Base-by-base conservation (phyloP, 2,113 vertebrate species). In the Antigone vipio region DNA sequence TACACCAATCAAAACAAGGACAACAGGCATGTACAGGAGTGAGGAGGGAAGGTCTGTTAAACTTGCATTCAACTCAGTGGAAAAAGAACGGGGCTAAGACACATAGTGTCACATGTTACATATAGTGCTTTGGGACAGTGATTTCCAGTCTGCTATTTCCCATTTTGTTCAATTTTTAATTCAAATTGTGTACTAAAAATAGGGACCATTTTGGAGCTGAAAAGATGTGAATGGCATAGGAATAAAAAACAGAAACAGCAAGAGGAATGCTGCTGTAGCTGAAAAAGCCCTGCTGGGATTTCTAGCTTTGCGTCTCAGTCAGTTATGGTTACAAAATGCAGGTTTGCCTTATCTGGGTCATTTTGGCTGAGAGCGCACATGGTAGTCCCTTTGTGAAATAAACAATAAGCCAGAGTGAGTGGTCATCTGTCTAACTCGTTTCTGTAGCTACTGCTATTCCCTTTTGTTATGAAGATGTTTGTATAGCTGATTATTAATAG, bases 161-260 rank as follows among this genome's bases (percentile, higher is more conserved):
- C 55, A 80, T 92, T 95, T 93, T 93, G 86, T 92, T 97, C 89
- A 93, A 96, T 95, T 96, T 96, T 97, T 92, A 96, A 95, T 96
- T 92, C 75, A 93, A 92, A 94, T 94, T 78, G 47, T 71, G 63
- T 79, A 35, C 95, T 96, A 95, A 95, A 97, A 96, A 96, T 96
- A 96, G 92, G 68, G 32, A 96, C 58, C 47, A 89, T 92, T 96
- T 95, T 76, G 40, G 71, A 96, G 86, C 88, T 93, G 89, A 88
- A 82, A 92, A 87, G 34, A 91, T 85, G 38, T 60, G 92, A 95
- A 84, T 74, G 71, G 59, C 77, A 72, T 52, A 66, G 45, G 71
- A 92, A 78, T 87, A 42, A 91, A 94, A 94, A 42, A 1, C 45
- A 83, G 73, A 90, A 86, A 74, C 42, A 73, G 42, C 59, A 52